Evolutionary conservation across 2,113 vertebrate species (phyloP).

Genomic region (Malurus cyaneus): DNA sequence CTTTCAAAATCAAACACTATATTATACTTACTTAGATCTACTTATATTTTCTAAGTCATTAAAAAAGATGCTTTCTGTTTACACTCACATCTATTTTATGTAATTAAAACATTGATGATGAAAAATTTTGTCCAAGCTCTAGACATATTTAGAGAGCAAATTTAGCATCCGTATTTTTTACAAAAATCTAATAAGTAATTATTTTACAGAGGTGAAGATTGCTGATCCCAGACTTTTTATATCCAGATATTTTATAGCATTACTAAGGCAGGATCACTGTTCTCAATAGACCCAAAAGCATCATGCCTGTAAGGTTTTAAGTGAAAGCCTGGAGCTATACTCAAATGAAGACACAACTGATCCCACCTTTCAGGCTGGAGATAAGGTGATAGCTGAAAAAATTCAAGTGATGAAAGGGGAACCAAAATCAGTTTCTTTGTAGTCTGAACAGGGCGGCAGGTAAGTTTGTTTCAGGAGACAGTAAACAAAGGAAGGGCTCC

Average conservation of each 20-base stretch:
- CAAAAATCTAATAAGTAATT: not conserved
- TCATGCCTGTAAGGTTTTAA: not conserved
- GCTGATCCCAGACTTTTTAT: not conserved
- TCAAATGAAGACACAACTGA: not conserved
- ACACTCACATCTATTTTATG: not conserved
- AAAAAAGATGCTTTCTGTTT: not conserved
- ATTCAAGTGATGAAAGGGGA: constrained; percentile 20
- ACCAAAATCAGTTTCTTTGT: constrained; percentile 24
- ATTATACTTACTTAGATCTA: not conserved
- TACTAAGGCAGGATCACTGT: not conserved
- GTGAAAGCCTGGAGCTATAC: not conserved
- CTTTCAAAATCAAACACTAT: not conserved
- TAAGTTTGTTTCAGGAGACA: not conserved
- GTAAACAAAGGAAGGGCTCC: not conserved
- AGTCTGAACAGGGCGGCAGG: not conserved
- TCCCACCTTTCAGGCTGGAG: constrained; percentile 3
- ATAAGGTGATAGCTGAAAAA: constrained; percentile 6
- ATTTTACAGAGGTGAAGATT: not conserved
- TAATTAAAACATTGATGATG: not conserved
- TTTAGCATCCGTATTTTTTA: not conserved
- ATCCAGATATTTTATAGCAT: not conserved
- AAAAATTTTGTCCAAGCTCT: not conserved
- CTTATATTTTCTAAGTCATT: not conserved
- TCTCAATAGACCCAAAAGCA: not conserved
- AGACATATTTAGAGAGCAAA: not conserved